phyloP scores from a whole-genome alignment of 2,113 vertebrate genomes.

The Harpagus bidentatus region DNA sequence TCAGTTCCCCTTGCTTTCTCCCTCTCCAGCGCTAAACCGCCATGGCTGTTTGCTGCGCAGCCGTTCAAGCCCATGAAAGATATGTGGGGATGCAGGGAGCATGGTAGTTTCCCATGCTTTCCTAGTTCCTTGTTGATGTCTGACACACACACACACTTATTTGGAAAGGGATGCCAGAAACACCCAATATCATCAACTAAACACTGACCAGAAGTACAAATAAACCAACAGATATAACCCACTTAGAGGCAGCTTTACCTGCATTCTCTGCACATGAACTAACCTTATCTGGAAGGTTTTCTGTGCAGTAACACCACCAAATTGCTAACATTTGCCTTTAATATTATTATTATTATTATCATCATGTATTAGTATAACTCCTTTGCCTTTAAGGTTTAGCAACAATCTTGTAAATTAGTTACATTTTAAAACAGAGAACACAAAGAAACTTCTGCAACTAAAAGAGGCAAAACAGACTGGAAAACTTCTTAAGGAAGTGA shows the following conservation, averaged over 20 bases:
- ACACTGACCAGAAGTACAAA: not conserved
- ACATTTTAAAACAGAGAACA: not conserved
- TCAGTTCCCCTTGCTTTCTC: not conserved
- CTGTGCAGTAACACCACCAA: not conserved
- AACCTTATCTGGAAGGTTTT: not conserved
- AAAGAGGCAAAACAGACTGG: not conserved
- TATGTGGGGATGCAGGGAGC: not conserved
- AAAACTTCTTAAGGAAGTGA: not conserved
- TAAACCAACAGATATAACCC: not conserved
- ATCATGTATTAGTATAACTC: not conserved
- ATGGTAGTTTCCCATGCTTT: not conserved
- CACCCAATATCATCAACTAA: not conserved
- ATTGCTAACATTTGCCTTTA: not conserved
- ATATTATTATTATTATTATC: not conserved
- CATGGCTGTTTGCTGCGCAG: not conserved
- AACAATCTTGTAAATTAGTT: not conserved
- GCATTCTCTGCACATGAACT: not conserved
- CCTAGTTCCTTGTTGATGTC: not conserved
- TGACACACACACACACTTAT: not conserved
- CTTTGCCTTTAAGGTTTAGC: not conserved
- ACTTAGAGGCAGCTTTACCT: not conserved
- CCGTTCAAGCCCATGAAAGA: accelerated
- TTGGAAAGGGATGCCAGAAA: not conserved
- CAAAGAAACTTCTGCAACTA: not conserved
- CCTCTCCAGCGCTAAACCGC: not conserved